Percentiles rank a stretch among this genome's conserved stretches.
Conservation (phyloP, 1,140 invertebrate species). For the Fopius arisanus region DNA sequence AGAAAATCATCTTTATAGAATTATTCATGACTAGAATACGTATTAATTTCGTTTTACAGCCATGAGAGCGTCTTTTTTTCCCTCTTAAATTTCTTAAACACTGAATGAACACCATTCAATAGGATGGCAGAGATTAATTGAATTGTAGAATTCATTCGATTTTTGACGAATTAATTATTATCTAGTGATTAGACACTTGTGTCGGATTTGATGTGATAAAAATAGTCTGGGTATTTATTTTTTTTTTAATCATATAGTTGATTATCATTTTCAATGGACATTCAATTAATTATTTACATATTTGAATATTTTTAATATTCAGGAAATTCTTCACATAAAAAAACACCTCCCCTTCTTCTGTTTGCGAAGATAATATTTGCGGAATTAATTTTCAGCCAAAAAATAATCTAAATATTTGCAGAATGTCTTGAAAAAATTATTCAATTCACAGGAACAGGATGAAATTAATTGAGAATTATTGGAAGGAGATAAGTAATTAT, state of each 20-base stretch:
- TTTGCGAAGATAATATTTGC: no score
- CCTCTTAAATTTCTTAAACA: slow-evolving; percentile 34
- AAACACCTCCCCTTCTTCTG: no score
- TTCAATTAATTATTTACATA: background rate
- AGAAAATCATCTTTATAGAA: slow-evolving; percentile 28
- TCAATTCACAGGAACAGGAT: no score
- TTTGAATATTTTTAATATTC: background rate
- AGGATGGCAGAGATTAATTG: background rate
- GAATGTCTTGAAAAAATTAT: no score
- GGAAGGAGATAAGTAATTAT: no score
- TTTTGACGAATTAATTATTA: background rate
- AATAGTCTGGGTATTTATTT: background rate
- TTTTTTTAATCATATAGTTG: background rate
- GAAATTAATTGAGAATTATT: no score
- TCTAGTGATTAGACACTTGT: background rate
- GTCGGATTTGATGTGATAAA: background rate
- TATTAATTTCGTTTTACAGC: slow-evolving; percentile 38
- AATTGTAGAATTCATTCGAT: background rate
- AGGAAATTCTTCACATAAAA: background rate
- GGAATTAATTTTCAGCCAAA: no score
- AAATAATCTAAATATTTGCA: no score
- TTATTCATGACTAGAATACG: slow-evolving; percentile 42
- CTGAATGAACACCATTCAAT: slow-evolving; percentile 11
- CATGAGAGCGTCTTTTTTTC: slow-evolving; percentile 50
- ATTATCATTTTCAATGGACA: background rate